Percentiles rank a stretch among this genome's conserved stretches.
Conservation (phyloP, 1,140 invertebrate species). For the Amyelois transitella region DNA sequence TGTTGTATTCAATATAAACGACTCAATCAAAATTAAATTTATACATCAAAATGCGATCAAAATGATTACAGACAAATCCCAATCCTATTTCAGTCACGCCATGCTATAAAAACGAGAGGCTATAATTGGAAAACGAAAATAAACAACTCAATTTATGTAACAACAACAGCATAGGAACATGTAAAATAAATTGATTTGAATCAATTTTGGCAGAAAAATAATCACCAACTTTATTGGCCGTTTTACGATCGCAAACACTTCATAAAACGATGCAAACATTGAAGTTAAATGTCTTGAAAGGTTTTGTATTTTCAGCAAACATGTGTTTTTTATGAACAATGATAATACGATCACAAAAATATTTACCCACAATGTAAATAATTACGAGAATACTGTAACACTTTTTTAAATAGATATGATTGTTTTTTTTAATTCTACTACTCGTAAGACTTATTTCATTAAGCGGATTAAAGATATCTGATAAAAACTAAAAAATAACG, state of each 20-base stretch:
- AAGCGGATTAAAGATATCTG: too few relatives aligned
- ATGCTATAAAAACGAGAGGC: neutral
- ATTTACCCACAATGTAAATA: too few relatives aligned
- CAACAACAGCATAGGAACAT: slow-evolving; percentile 14
- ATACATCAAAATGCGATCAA: neutral
- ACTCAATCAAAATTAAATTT: neutral
- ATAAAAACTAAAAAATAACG: too few relatives aligned
- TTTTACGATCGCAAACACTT: slow-evolving; percentile 32
- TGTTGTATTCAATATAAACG: too few relatives aligned
- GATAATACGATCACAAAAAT: too few relatives aligned
- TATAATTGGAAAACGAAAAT: slow-evolving; percentile 28
- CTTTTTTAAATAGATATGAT: too few relatives aligned
- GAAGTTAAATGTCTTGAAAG: neutral
- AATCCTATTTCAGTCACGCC: neutral
- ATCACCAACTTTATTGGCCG: slow-evolving; percentile 27
- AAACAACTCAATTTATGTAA: slow-evolving; percentile 25
- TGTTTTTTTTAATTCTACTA: too few relatives aligned
- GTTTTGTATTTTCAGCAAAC: neutral
- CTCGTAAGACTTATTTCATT: too few relatives aligned
- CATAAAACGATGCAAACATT: slow-evolving; percentile 25
- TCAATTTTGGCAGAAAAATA: slow-evolving; percentile 34
- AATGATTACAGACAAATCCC: neutral
- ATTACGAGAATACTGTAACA: too few relatives aligned
- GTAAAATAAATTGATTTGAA: slow-evolving; percentile 31
- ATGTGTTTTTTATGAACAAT: too few relatives aligned